phyloP scores from a whole-genome alignment of 2,113 vertebrate species.

The Dromaius novaehollandiae region DNA sequence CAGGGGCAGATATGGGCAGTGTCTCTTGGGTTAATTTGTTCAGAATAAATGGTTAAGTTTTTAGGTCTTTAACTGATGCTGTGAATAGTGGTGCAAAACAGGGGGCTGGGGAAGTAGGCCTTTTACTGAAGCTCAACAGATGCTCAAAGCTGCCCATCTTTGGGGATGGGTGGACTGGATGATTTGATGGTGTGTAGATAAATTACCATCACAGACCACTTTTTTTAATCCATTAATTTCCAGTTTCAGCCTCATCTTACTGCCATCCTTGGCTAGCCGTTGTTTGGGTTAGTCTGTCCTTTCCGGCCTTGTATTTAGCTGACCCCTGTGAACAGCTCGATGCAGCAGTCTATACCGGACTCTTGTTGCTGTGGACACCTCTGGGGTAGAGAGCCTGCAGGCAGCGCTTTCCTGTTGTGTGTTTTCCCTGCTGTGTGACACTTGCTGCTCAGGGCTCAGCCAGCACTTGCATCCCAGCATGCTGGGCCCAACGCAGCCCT shows the following conservation, averaged over 20 bases:
- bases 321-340: not conserved
- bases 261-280: slow-evolving; percentile 7
- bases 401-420: not conserved
- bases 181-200: not conserved
- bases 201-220: not conserved
- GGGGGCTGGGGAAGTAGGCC: accelerated
- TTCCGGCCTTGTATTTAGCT: not conserved
- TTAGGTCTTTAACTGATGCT: not conserved
- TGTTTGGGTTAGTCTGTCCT: slow-evolving; percentile 33
- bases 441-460: not conserved
- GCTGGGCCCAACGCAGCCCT: not conserved
- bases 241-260: not conserved
- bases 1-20: not conserved
- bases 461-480: not conserved
- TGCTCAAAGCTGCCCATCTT: not conserved
- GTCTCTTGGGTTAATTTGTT: not conserved
- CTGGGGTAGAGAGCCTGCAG: not conserved
- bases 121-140: not conserved
- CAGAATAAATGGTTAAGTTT: not conserved
- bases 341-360: not conserved
- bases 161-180: not conserved
- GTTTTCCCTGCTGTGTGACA: not conserved
- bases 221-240: not conserved
- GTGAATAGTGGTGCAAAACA: not conserved
- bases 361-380: not conserved